Base-by-base conservation (phyloP, 2,888 invertebrate species). In the Diachrysia chrysitis region DNA sequence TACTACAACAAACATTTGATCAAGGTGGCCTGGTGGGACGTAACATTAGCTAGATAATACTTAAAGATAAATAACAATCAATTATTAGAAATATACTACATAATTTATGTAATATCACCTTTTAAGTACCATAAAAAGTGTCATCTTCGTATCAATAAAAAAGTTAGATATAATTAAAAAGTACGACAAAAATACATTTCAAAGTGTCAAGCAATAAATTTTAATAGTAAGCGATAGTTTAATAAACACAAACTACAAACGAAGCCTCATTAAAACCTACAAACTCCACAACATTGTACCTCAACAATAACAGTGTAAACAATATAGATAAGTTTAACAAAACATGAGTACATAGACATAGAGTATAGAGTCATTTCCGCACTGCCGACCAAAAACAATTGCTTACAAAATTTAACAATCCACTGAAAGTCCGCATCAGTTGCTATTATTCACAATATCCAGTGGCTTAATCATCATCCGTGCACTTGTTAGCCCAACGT, bases 401-500 rank as follows among this genome's bases (percentile, higher is more conserved):
- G 63, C 59, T 58, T 35, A 37, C 46, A 68, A 75, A 76, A 76
- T 76, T 69, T 42, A 69, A 69, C 72, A 55, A 58, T 42, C 35
- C 29, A 46, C 53, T 54, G 59, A 53, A 60, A 54, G 51, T 61
- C 42, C 55, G 19, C 71, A 71, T 65, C 59, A 58, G 32, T 29
- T 57, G 56, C 23, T 51, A 71, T 61, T 61, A 69, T 69, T 63
- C 35, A 51, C 60, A 69, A 59, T 58, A 29, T 63, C 32, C n/a
- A 10, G 21, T n/a, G 25, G 57, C 16, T 71, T 71, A 71, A 75
- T 75, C 69, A 69, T 67, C 60, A 48, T 7, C n/a, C 42, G 25
- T 62, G 56, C 59, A 67, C 58, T 54, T 60, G 63, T 61, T 69
- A 56, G 58, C 55, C 16, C 42, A n/a, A 61, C 58, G 37, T 37